Evolutionary conservation across 1,140 invertebrate species (phyloP), one percentile per base, ranked within the genome.

Genomic region (Nephotettix cincticeps): DNA sequence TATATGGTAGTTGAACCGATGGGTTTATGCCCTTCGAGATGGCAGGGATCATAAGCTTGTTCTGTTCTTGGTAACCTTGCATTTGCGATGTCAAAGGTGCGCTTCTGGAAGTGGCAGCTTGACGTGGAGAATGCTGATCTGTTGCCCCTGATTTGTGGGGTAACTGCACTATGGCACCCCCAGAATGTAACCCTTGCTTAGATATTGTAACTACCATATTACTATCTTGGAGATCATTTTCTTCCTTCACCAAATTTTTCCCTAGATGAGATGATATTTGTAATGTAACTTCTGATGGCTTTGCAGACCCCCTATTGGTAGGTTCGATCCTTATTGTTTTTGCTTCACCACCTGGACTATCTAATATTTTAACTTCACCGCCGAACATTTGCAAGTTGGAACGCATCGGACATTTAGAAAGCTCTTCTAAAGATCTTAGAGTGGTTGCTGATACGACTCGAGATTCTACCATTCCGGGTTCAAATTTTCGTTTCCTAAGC

Each of bases 331-430:
- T 85, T 80, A 91, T 85, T 1, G 89, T 91, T 56, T 89, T 91
- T 0, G 86, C 87, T 72, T 90, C 88, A 6, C 88, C 87, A 2
- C 86, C 87, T 28, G 84, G 83, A 70, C 85, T 84, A 72, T 89
- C 87, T 23, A 89, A 80, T 69, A 92, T 91, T 77, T 90, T 87
- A 0, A 92, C 90, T 82, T 92, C 88, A 0, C 90, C 91, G 1
- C 91, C 91, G 80, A 92, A 93, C 84, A 92, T 86, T 78, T 91
- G 90, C 13, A 90, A 78, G 56, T 86, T 85, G 0, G 80, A 29
- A 80, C 68, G 80, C 81, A 81, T 77, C 0, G 81, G 81, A 51
- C 80, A 80, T 29, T 81, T 83, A 17, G 80, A 80, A 0, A 88
- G 78, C 77, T 88, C 86, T 72, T 88, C 86, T n/a, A 87, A 76